Conservation (phyloP, 1,140 invertebrate species). For the Cheumatopsyche charites region DNA sequence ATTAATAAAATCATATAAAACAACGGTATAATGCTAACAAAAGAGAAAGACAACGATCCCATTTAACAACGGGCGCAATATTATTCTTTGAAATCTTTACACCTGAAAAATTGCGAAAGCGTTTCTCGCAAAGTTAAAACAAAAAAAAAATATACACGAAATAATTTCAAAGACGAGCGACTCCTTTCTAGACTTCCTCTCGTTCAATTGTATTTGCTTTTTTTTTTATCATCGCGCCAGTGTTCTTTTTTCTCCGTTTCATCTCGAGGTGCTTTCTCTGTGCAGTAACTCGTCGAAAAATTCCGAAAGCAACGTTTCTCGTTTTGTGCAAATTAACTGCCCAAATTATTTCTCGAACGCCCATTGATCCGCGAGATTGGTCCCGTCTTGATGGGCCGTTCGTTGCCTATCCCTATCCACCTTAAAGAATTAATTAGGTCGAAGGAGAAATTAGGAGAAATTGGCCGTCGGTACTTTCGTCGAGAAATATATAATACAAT, state of each 20-base stretch:
- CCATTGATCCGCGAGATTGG: conserved; percentile 23
- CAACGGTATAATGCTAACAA: no score
- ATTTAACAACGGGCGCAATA: neutral
- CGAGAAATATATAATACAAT: conserved; percentile 12
- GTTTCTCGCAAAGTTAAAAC: no score
- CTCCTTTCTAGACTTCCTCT: neutral
- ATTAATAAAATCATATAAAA: no score
- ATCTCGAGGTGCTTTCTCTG: no score
- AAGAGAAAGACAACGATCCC: no score
- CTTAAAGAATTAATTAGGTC: conserved; percentile 26
- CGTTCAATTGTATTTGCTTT: conserved; percentile 8
- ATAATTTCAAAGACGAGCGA: no score
- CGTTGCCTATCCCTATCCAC: neutral
- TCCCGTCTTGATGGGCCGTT: conserved; percentile 1
- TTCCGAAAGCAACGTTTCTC: neutral
- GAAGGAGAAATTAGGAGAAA: conserved; percentile 20
- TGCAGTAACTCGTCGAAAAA: no score
- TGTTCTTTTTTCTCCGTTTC: neutral
- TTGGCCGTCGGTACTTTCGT: neutral
- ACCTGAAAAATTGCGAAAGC: neutral
- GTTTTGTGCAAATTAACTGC: neutral
- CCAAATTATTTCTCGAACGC: conserved; percentile 20
- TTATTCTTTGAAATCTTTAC: conserved; percentile 12
- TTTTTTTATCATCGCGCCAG: neutral
- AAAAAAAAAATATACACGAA: no score